Evolutionary conservation across 2,888 invertebrate species (phyloP).

Genomic region (Diadegma fenestrale): DNA sequence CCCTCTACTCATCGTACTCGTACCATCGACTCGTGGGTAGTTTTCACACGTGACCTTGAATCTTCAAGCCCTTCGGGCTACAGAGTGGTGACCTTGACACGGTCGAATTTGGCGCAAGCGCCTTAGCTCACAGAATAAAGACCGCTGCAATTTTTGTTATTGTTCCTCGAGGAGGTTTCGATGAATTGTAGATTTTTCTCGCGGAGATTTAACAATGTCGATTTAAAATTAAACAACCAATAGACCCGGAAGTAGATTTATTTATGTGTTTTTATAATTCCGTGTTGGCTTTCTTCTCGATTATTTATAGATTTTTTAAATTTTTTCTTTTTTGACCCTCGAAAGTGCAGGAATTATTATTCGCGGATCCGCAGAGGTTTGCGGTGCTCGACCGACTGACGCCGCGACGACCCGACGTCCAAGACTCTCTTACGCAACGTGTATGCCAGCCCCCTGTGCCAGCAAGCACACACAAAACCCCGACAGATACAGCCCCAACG

Average conservation of each 20-base stretch:
- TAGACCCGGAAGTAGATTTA: background rate
- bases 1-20: slow-evolving; percentile 42
- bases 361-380: slow-evolving; percentile 76
- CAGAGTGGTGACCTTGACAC: slow-evolving; percentile 50
- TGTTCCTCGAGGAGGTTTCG: background rate
- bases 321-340: background rate
- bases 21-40: slow-evolving; percentile 66
- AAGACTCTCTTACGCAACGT: slow-evolving; percentile 80
- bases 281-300: background rate
- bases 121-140: background rate
- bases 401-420: slow-evolving; percentile 79
- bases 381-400: slow-evolving; percentile 79
- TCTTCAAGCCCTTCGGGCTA: slow-evolving; percentile 48
- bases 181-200: background rate
- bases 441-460: slow-evolving; percentile 66
- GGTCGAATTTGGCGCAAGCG: slow-evolving; percentile 22
- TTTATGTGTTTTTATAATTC: background rate
- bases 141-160: background rate
- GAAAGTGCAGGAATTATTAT: slow-evolving; percentile 59
- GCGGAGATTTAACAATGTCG: background rate
- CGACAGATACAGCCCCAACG: slow-evolving; percentile 63
- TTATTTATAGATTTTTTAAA: background rate
- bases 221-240: background rate
- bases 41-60: slow-evolving; percentile 63
- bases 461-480: slow-evolving; percentile 60